Conservation (phyloP, 2,888 invertebrate species). For the Micoletzkya japonica region DNA sequence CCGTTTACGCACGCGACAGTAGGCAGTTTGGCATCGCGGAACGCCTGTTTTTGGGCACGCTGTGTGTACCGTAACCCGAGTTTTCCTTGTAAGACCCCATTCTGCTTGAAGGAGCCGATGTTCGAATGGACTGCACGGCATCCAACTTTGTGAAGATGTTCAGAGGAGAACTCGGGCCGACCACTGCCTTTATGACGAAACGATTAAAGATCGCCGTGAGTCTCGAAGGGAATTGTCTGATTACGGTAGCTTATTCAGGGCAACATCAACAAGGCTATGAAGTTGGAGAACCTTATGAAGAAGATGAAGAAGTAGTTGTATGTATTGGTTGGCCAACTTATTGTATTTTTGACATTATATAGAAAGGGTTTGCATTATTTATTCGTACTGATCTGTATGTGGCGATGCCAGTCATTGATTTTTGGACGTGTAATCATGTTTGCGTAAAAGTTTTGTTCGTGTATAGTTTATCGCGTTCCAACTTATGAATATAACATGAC, state of each 20-base stretch:
- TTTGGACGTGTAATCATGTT: slow-evolving; percentile 21
- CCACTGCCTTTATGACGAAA: slow-evolving; percentile 92
- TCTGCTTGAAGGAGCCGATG: slow-evolving; percentile 71
- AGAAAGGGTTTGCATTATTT: not conserved
- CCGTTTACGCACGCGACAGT: too few species aligned
- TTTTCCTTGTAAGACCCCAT: not conserved
- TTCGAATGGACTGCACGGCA: slow-evolving; percentile 80
- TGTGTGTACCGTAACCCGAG: not conserved
- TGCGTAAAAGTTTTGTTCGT: too few species aligned
- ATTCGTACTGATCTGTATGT: not conserved
- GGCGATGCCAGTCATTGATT: slow-evolving; percentile 4
- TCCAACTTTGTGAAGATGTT: slow-evolving; percentile 69
- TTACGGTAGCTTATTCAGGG: slow-evolving; percentile 68
- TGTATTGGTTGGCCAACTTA: not conserved
- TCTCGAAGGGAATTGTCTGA: slow-evolving; percentile 6
- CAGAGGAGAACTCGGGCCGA: slow-evolving; percentile 82
- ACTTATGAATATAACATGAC: too few species aligned
- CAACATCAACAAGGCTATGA: slow-evolving; percentile 89
- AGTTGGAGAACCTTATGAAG: slow-evolving; percentile 84
- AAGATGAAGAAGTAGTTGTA: slow-evolving; percentile 42
- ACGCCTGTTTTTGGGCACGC: too few species aligned
- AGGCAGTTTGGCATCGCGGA: too few species aligned
- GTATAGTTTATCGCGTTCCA: too few species aligned
- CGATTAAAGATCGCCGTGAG: slow-evolving; percentile 79
- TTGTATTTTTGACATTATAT: not conserved